A percentile compares a stretch with the other conserved stretches of the same genome.
These are phyloP conservation scores for Ianthella basta DNA, from an alignment of 37 sponge, comb jelly and placozoan genomes.

Conservation along the genomic window DNA sequence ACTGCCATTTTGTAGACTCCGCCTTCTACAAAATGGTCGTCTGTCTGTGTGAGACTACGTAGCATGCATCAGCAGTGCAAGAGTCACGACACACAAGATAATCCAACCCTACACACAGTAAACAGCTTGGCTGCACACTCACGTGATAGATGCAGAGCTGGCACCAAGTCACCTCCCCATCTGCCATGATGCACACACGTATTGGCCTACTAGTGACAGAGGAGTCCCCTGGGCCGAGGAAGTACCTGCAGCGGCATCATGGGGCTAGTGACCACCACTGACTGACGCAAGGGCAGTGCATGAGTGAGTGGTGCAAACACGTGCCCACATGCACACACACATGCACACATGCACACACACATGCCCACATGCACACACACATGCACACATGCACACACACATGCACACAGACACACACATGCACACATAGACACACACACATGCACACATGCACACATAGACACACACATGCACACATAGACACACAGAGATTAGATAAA, in stretches of 20 bases:
- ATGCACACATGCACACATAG: not conserved
- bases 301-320: not conserved
- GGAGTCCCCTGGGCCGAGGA: conserved; percentile 1
- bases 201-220: not conserved
- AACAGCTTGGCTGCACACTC: too few relatives aligned
- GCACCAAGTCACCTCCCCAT: conserved; percentile 54
- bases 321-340: not conserved
- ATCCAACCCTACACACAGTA: too few relatives aligned
- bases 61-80: too few relatives aligned
- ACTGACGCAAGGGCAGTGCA: not conserved
- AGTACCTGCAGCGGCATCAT: not conserved
- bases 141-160: conserved; percentile 73
- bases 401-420: not conserved
- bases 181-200: conserved; percentile 47
- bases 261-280: not conserved
- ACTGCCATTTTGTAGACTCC: too few relatives aligned
- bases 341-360: conserved; percentile 10
- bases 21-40: too few relatives aligned
- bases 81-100: too few relatives aligned
- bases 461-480: not conserved
- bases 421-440: not conserved
- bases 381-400: not conserved
- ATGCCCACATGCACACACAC: too few relatives aligned
- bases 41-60: too few relatives aligned
- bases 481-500: not conserved